Evolutionary conservation across 2,797 vertebrate species (phyloP).

Genomic region (Rhadinocentrus ornatus): DNA sequence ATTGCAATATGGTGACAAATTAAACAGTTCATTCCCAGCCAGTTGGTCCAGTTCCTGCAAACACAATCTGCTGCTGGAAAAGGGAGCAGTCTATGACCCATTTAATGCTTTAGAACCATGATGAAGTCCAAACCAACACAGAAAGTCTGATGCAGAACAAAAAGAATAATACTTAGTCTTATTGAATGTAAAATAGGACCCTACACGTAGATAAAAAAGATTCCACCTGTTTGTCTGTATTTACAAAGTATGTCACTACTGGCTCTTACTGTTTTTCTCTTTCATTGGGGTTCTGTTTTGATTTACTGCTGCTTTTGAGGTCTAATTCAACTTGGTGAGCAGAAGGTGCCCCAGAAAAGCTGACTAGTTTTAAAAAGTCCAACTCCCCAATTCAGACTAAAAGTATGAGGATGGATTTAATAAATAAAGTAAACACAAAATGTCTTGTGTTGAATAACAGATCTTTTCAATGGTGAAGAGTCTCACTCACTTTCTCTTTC

Average conservation of each 20-base stretch:
- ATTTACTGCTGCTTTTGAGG: constrained; percentile 1
- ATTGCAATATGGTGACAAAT: constrained; percentile 67
- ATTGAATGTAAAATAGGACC: not conserved
- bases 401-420: not conserved
- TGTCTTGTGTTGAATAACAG: not conserved
- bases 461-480: not conserved
- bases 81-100: constrained; percentile 67
- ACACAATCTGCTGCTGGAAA: constrained; percentile 72
- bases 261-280: not conserved
- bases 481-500: too few relatives aligned
- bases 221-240: not conserved
- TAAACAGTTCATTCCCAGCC: constrained; percentile 57
- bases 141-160: constrained; percentile 14
- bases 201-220: not conserved
- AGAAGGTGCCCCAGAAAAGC: not conserved
- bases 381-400: not conserved
- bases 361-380: not conserved
- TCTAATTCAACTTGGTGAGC: not conserved
- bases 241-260: not conserved
- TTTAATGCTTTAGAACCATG: constrained; percentile 57
- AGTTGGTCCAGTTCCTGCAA: constrained; percentile 67
- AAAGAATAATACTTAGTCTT: constrained; percentile 8
- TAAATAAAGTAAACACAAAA: not conserved
- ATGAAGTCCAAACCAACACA: constrained; percentile 22
- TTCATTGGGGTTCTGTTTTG: not conserved